Base-by-base conservation (phyloP, 2,888 invertebrate genomes). In the Hypsopygia costalis region DNA sequence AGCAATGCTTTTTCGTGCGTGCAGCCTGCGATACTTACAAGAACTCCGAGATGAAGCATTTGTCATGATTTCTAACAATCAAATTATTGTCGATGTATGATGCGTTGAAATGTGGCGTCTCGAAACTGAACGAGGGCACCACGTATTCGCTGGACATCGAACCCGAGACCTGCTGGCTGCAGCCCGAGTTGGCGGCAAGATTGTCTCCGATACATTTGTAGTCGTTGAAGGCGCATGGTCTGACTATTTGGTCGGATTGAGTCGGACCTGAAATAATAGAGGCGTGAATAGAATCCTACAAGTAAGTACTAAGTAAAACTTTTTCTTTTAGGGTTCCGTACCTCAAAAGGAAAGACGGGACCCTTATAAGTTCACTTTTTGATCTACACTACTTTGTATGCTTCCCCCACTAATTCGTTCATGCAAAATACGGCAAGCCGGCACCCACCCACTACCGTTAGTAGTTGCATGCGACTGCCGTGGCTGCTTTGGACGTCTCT, bases 1-100 rank as follows among this genome's bases (percentile, higher is more conserved):
- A n/a, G n/a, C n/a, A n/a, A n/a, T n/a, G n/a, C n/a, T n/a, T n/a
- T n/a, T n/a, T n/a, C n/a, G n/a, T n/a, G n/a, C n/a, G n/a, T n/a
- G n/a, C n/a, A n/a, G n/a, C n/a, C n/a, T n/a, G n/a, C n/a, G n/a
- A 42, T 53, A 81, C 85, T 79, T 53, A 86, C 85, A 65, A 79
- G 46, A 76, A 86, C 31, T 81, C 76, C 0, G 79, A 71, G 3
- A 81, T 62, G 4, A 4, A 42, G 40, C 86, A 86, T 7, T 53
- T 60, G 7, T 85, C 38, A 7, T 71, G 69, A 5, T 83, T 83
- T 0, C 58, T 58, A 1, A 82, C 56, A 1, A 59, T 41, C 20
- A 81, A 33, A 1, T 69, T 47, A 0, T 47, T 40, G 36, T 87
- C 86, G 0, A 77, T 47, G 32, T 77, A 78, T 0, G 75, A 63